These are phyloP conservation scores for Acrobasis repandana DNA, from an alignment of 2,888 invertebrate species.

Conservation along the genomic window DNA sequence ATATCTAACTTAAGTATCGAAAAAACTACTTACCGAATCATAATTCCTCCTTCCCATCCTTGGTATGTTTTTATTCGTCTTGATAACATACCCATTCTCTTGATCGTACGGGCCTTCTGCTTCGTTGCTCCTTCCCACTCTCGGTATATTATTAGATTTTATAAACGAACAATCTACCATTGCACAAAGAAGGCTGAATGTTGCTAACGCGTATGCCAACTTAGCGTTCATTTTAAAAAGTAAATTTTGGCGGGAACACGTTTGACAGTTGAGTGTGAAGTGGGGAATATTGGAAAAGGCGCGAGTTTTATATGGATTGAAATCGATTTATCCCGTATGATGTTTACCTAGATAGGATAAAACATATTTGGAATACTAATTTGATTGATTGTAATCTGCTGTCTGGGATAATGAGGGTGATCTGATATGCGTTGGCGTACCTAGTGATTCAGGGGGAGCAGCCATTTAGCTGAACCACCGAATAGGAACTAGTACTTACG, in stretches of 20 bases:
- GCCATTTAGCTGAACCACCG: too few species aligned
- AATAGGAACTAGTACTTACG: too few species aligned
- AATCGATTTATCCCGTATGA: constrained; percentile 62
- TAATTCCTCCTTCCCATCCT: constrained; percentile 75
- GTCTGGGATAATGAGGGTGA: constrained; percentile 2
- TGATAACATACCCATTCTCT: constrained; percentile 74
- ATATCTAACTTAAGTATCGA: not conserved
- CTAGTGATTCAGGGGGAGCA: not conserved
- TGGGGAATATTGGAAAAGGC: constrained; percentile 36
- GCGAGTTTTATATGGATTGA: constrained; percentile 49
- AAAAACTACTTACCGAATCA: constrained; percentile 61
- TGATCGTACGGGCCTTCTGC: constrained; percentile 62
- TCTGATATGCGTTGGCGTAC: constrained; percentile 24
- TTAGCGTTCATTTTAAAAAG: constrained; percentile 60
- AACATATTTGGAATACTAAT: constrained; percentile 8
- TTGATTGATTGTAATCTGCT: constrained; percentile 1
- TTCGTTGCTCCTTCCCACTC: constrained; percentile 74
- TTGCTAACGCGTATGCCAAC: constrained; percentile 46
- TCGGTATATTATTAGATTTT: constrained; percentile 72
- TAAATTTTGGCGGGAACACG: constrained; percentile 33
- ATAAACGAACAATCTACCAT: constrained; percentile 65
- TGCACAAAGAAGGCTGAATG: constrained; percentile 58
- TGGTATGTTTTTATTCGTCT: constrained; percentile 75
- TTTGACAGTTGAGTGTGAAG: constrained; percentile 28
- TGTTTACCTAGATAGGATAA: not conserved